A percentile compares a stretch with the other conserved stretches of the same genome.
These are phyloP conservation scores for Cairina moschata DNA, from an alignment of 2,113 vertebrate species.

Conservation along the genomic window DNA sequence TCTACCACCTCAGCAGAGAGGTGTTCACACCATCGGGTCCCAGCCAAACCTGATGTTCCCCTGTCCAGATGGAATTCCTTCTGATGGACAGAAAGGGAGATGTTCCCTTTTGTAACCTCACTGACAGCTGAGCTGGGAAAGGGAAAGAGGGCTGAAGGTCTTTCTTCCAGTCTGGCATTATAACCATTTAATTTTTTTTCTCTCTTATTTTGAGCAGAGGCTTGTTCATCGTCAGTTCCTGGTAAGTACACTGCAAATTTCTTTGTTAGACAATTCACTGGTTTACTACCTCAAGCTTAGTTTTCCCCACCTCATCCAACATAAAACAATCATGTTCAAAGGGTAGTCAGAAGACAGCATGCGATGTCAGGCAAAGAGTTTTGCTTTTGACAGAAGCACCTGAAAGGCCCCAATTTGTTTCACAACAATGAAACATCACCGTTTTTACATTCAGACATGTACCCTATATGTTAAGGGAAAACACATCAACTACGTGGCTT, in stretches of 20 bases:
- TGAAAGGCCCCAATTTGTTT: neutral
- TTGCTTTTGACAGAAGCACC: neutral
- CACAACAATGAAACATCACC: neutral
- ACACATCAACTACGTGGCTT: neutral
- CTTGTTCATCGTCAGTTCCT: conserved; percentile 84
- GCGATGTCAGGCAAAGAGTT: neutral
- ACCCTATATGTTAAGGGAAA: neutral
- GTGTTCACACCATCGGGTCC: neutral
- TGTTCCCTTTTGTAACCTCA: neutral
- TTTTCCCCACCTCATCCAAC: neutral
- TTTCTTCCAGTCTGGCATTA: neutral
- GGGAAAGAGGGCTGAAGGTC: neutral
- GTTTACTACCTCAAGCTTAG: neutral
- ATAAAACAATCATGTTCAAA: neutral
- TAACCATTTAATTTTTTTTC: neutral
- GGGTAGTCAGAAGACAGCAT: neutral
- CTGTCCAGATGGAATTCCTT: fast-evolving
- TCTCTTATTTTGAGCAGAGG: conserved; percentile 78
- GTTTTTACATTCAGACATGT: neutral
- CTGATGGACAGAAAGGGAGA: neutral
- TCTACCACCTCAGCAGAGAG: neutral
- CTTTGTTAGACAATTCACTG: neutral
- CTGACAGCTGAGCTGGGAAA: neutral
- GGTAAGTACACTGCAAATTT: conserved; percentile 70
- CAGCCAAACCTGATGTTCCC: neutral